phyloP scores from a whole-genome alignment of 2,113 vertebrate species.

The Eptesicus fuscus region DNA sequence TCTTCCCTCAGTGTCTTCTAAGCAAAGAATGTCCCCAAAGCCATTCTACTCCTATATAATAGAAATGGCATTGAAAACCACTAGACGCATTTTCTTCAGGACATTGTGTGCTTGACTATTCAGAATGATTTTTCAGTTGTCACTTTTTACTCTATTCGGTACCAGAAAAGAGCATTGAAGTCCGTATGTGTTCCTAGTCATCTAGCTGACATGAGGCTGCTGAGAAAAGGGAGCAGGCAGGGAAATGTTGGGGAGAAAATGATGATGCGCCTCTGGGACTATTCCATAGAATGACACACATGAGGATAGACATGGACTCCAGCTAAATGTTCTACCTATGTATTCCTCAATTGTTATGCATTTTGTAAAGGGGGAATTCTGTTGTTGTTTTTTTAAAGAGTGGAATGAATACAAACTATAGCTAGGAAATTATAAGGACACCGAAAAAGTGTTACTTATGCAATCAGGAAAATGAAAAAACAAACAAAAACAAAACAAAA shows the following conservation, averaged over 20 bases:
- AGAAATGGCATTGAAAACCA: constrained; percentile 73
- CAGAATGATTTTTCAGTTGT: constrained; percentile 49
- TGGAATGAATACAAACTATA: neutral
- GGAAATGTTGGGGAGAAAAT: neutral
- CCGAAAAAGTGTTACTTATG: neutral
- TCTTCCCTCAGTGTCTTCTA: constrained; percentile 54
- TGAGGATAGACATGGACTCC: neutral
- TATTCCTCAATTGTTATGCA: neutral
- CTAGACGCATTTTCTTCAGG: constrained; percentile 64
- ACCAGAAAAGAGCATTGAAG: neutral
- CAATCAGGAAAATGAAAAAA: neutral
- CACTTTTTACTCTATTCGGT: constrained; percentile 38
- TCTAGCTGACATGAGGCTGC: neutral
- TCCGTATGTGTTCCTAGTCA: neutral
- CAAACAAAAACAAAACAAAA: neutral
- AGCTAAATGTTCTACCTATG: neutral
- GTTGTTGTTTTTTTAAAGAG: neutral
- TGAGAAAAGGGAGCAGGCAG: neutral
- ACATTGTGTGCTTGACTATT: constrained; percentile 46
- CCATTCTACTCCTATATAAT: constrained; percentile 62
- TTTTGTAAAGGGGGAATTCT: neutral
- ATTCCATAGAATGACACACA: neutral
- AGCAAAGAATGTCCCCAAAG: constrained; percentile 60
- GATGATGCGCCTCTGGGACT: neutral
- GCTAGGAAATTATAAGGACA: neutral